Evolutionary conservation across 2,797 vertebrate species (phyloP).

Genomic region (Lateolabrax maculatus): DNA sequence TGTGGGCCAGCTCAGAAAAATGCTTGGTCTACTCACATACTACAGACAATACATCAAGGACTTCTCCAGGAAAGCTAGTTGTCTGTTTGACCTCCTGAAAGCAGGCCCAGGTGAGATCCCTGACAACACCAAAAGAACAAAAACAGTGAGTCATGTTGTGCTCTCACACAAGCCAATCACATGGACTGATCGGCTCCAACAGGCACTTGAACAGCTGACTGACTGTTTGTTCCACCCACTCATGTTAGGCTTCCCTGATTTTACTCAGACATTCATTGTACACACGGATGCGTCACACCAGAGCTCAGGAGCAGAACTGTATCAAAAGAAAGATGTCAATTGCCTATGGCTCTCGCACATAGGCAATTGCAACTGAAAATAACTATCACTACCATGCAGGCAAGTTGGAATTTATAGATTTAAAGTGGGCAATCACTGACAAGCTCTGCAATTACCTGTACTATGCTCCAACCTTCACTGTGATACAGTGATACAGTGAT

Average conservation of each 20-base stretch:
- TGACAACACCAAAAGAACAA: no score
- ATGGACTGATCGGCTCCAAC: no score
- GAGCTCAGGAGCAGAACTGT: not conserved
- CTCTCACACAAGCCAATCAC: no score
- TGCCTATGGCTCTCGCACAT: no score
- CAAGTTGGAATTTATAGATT: no score
- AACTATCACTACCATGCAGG: constrained; percentile 14
- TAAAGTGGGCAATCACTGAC: constrained; percentile 1
- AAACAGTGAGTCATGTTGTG: no score
- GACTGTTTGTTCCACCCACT: no score
- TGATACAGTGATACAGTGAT: constrained; percentile 23
- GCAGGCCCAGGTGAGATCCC: accelerated
- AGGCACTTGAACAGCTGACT: no score
- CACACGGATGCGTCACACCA: constrained; percentile 10
- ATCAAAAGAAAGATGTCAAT: constrained; percentile 20
- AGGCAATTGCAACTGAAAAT: constrained; percentile 31
- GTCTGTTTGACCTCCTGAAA: constrained; percentile 17
- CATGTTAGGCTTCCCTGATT: constrained; percentile 17
- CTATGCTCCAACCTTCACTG: constrained; percentile 18
- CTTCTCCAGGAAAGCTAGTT: constrained; percentile 9
- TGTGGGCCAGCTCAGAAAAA: constrained; percentile 31
- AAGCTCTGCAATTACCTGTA: not conserved
- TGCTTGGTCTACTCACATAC: constrained; percentile 24
- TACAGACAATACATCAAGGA: no score
- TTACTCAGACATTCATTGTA: not conserved